phyloP scores from a whole-genome alignment of 2,888 invertebrate genomes.

The Drosophila paramelanica region DNA sequence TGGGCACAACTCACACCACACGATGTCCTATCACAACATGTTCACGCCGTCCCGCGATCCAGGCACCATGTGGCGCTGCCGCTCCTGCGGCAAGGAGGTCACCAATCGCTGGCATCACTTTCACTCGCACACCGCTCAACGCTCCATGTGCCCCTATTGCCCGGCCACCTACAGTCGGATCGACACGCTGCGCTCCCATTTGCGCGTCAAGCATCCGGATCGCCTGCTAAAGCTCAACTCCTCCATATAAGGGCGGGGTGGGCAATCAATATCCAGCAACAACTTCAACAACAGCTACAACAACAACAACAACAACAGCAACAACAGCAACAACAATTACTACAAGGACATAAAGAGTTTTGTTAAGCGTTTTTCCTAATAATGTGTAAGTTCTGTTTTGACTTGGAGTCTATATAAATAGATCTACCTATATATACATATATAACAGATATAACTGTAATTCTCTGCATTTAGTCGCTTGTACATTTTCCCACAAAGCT shows the following conservation, averaged over 20 bases:
- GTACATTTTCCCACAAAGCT: constrained; percentile 49
- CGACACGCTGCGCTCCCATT: constrained; percentile 93
- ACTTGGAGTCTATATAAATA: constrained; percentile 26
- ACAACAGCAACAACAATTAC: background rate
- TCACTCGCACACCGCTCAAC: constrained; percentile 92
- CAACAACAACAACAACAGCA: constrained; percentile 2
- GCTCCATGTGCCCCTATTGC: constrained; percentile 93
- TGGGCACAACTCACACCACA: constrained; percentile 84
- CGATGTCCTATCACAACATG: constrained; percentile 93
- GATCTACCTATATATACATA: background rate
- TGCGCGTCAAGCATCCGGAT: constrained; percentile 90
- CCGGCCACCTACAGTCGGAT: constrained; percentile 94
- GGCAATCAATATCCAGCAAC: constrained; percentile 25
- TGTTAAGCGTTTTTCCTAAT: constrained; percentile 55
- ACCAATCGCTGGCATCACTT: constrained; percentile 95
- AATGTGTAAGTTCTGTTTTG: constrained; percentile 53
- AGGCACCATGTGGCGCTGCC: constrained; percentile 92
- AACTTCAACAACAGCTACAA: background rate
- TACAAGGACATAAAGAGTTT: constrained; percentile 23
- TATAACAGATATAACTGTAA: constrained; percentile 25
- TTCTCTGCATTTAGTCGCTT: constrained; percentile 67
- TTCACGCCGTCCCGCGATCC: constrained; percentile 90
- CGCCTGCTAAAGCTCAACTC: constrained; percentile 84
- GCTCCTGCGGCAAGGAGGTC: constrained; percentile 93
- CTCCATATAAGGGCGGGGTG: constrained; percentile 76